Conservation (phyloP, 2,888 invertebrate genomes). For the Tetramorium bicarinatum region DNA sequence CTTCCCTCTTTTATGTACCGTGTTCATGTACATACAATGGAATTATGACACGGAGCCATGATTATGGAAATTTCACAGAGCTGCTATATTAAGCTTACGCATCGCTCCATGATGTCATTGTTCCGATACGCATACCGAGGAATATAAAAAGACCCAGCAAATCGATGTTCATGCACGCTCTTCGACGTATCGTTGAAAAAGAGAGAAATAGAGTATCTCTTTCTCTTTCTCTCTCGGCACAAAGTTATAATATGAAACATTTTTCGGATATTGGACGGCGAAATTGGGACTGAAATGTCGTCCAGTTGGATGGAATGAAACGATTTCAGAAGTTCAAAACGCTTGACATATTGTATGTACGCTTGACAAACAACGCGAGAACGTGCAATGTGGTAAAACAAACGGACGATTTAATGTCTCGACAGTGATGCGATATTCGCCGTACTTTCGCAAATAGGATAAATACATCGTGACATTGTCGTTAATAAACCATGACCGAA, state of each 20-base stretch:
- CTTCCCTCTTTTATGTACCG: not conserved
- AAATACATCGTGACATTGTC: constrained; percentile 43
- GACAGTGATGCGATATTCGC: constrained; percentile 47
- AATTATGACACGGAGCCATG: constrained; percentile 47
- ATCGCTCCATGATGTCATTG: constrained; percentile 49
- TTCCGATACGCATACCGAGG: constrained; percentile 44
- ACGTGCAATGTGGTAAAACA: constrained; percentile 49
- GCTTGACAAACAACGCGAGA: constrained; percentile 47
- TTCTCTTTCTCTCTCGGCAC: constrained; percentile 9
- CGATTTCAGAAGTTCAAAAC: constrained; percentile 47
- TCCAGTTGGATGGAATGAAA: constrained; percentile 43
- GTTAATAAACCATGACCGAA: constrained; percentile 51
- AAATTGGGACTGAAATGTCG: constrained; percentile 40
- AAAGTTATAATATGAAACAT: constrained; percentile 60
- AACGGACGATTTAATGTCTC: constrained; percentile 50
- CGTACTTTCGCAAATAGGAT: constrained; percentile 49
- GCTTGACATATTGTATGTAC: constrained; percentile 51
- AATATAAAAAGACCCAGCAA: constrained; percentile 46
- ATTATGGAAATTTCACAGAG: constrained; percentile 57
- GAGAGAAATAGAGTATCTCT: not conserved
- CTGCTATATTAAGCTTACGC: constrained; percentile 51
- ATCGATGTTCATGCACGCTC: constrained; percentile 48
- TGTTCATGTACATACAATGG: constrained; percentile 49
- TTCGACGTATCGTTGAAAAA: constrained; percentile 26
- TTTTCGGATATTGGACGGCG: constrained; percentile 51